Base-by-base conservation (phyloP, 2,113 vertebrate genomes). In the Crypturellus undulatus region DNA sequence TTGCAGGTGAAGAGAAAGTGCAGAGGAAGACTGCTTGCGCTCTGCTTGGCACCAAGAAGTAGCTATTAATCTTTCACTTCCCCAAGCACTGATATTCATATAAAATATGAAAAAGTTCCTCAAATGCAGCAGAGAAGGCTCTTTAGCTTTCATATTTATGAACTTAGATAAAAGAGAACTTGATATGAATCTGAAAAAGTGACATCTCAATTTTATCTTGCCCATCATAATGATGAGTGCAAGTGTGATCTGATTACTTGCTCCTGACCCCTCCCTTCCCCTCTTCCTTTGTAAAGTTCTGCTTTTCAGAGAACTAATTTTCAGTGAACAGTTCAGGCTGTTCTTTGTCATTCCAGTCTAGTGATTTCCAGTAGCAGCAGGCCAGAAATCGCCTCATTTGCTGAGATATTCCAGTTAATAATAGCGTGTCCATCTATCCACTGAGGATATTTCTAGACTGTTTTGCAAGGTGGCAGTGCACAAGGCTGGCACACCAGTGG, bases 321-420 rank as follows among this genome's bases (percentile, higher is more conserved):
- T 78, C 56, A 40, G 64, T 77, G 67, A 85, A 47, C 13, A 72
- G 84, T 79, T 95, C 85, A 87, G 56, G 40, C 58, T 95, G 87
- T 85, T 94, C 92, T 93, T 93, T 93, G 70, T 92, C 91, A 77
- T 93, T 69, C 36, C 49, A 79, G 78, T 62, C 59, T 86, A 72
- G 72, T 81, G 92, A 84, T 84, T 90, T 90, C 84, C 79, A 51
- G 40, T 59, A 92, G 67, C 60, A 76, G 65, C 62, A 78, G 89
- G 71, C 75, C 87, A 96, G 89, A 94, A 94, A 91, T 78, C 0
- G 0, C 63, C 71, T 71, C 79, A 79, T 95, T 91, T 93, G 47
- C 81, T 93, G 90, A 90, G 89, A 76, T 81, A 83, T 92, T 94
- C 64, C 49, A 54, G 87, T 92, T 93, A 96, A 94, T 89, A 92